These are phyloP conservation scores for Diabrotica undecimpunctata DNA, from an alignment of 1,140 invertebrate genomes.

Conservation along the genomic window DNA sequence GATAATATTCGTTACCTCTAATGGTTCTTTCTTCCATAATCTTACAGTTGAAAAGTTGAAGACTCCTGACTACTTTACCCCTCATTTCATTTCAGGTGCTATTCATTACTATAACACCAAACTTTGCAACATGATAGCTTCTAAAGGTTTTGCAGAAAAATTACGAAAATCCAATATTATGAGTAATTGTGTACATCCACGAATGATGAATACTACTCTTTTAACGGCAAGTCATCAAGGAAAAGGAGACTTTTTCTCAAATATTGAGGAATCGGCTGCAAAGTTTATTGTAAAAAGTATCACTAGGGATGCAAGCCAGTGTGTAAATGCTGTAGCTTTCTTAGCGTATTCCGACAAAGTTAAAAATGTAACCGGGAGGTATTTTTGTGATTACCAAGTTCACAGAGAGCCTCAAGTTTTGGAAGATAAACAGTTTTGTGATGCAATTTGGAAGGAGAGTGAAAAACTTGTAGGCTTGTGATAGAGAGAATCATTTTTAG, in stretches of 20 bases:
- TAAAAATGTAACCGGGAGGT: constrained; percentile 43
- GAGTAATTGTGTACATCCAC: constrained; percentile 53
- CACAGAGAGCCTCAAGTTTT: constrained; percentile 22
- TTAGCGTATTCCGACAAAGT: constrained; percentile 37
- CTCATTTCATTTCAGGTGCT: constrained; percentile 16
- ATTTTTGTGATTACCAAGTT: constrained; percentile 41
- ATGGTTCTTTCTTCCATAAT: constrained; percentile 29
- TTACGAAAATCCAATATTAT: constrained; percentile 43
- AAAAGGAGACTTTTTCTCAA: constrained; percentile 5
- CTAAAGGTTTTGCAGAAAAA: constrained; percentile 36
- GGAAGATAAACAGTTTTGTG: constrained; percentile 25
- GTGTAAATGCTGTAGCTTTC: constrained; percentile 24
- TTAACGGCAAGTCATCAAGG: constrained; percentile 6
- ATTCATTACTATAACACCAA: constrained; percentile 42
- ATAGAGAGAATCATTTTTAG: background rate
- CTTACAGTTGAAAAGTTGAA: constrained; percentile 28
- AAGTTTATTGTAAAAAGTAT: constrained; percentile 13
- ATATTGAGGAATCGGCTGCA: constrained; percentile 4
- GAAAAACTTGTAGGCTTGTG: constrained; percentile 22
- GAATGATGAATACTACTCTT: constrained; percentile 36
- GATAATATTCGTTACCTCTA: constrained; percentile 40
- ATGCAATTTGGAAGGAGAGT: constrained; percentile 28
- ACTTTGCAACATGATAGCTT: constrained; percentile 40
- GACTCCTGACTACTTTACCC: constrained; percentile 18
- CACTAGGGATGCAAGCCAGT: constrained; percentile 20